Evolutionary conservation across 92 coral and sea anemone species (phyloP), one percentile per base, ranked within the genome.

Genomic region (Actinostola sp.): DNA sequence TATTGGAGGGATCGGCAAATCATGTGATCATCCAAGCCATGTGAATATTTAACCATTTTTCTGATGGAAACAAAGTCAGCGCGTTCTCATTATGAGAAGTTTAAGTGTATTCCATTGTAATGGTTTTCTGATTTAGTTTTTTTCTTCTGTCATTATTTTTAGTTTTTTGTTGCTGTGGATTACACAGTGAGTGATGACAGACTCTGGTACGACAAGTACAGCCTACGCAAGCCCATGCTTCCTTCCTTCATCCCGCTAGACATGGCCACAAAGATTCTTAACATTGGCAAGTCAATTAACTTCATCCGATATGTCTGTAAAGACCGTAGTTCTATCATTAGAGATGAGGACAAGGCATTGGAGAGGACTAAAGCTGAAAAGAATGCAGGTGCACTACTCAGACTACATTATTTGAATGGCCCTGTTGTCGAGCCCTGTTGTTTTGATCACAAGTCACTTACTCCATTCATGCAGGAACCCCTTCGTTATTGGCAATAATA

Each of bases 231-330:
- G 49, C 89, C 96, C 9, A 94, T 94, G 98, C 74, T 94, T 25
- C 98, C 98, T 9, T 94, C 98, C 2, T 94, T 94, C 45, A 94
- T 94, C 34, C 82, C 98, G n/a, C 80, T 91, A 38, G 98, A 94
- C 31, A 84, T 94, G 75, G 98, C 92, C 21, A 94, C 97, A 0
- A 63, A 94, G 90, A 94, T 94, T 34, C 80, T 91, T 42, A 88
- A 94, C 75, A 94, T 94, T 86, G 98, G 98, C n/a, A 94, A 94
- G 68, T 88, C 98, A 7, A 94, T 94, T 66, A 94, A 94, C 80
- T 94, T 94, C 61, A 94, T 94, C 61, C 77, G 96, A 49, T 95
- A 87, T 71, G 98, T 94, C 34, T 94, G 98, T 55, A 89, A 91
- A 42, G 98, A 94, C 75, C 93, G 94, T 27, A 84, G 89, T 34